Percentiles rank a stretch among this genome's conserved stretches.
Conservation (phyloP, 2,113 vertebrate genomes). For the Noctilio leporinus region DNA sequence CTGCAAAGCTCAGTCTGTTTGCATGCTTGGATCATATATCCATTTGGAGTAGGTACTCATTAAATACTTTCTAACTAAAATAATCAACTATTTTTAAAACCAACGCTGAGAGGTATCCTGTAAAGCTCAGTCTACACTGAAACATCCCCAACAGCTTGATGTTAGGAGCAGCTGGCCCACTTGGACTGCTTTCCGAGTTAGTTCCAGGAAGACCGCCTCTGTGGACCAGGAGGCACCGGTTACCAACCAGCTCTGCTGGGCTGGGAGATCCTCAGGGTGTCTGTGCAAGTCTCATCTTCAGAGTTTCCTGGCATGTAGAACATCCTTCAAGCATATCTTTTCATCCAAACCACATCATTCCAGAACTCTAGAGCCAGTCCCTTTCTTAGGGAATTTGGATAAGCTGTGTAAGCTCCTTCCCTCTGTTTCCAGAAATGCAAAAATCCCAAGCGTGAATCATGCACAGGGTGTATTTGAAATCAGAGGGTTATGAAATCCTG, state of each 20-base stretch:
- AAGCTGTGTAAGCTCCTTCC: not conserved
- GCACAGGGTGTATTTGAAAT: not conserved
- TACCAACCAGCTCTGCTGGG: not conserved
- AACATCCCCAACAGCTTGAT: not conserved
- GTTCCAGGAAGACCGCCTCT: not conserved
- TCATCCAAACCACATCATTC: not conserved
- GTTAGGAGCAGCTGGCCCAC: not conserved
- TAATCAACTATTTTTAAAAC: not conserved
- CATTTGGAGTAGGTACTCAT: not conserved
- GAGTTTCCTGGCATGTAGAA: not conserved
- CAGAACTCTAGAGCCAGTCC: not conserved
- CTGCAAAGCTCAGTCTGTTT: not conserved
- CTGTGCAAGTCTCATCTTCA: not conserved
- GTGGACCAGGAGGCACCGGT: not conserved
- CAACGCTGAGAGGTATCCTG: not conserved
- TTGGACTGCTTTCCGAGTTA: not conserved
- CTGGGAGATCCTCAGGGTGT: not conserved
- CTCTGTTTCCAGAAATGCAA: not conserved
- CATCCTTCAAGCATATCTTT: not conserved
- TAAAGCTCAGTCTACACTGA: not conserved
- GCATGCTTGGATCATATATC: not conserved
- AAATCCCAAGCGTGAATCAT: not conserved
- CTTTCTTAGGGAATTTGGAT: not conserved
- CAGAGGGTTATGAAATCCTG: not conserved
- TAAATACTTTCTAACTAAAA: conserved; percentile 20